These are phyloP conservation scores for Acrossocheilus wenchowensis DNA, from an alignment of 2,797 vertebrate species.

Conservation along the genomic window DNA sequence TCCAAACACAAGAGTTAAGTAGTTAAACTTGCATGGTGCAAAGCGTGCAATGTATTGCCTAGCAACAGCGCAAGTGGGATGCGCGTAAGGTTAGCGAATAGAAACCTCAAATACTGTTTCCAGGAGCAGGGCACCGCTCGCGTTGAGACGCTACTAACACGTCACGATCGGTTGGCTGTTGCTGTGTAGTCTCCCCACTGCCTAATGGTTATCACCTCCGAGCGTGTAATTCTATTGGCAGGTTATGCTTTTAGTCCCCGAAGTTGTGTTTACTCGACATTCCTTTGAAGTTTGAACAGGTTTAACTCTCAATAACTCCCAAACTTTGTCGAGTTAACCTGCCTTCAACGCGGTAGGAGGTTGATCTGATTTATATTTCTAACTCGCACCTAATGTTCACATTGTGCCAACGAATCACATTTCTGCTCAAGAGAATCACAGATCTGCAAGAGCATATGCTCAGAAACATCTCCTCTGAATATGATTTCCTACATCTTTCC, in stretches of 20 bases:
- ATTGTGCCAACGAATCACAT: conserved; percentile 23
- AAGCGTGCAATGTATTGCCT: conserved; percentile 78
- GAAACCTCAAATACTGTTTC: conserved; percentile 84
- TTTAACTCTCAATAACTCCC: conserved; percentile 21
- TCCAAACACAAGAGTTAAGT: conserved; percentile 47
- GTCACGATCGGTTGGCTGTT: conserved; percentile 85
- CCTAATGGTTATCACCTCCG: conserved; percentile 63
- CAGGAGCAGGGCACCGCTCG: conserved; percentile 83
- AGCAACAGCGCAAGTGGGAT: conserved; percentile 83
- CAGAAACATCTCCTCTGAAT: background rate
- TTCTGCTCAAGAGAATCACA: conserved; percentile 28
- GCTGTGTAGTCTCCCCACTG: conserved; percentile 81
- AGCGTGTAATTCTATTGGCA: conserved; percentile 60
- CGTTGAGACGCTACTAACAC: conserved; percentile 78
- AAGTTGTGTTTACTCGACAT: conserved; percentile 56
- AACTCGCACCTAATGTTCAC: conserved; percentile 26
- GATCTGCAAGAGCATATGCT: background rate
- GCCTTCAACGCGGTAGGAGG: conserved; percentile 31
- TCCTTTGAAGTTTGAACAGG: conserved; percentile 44
- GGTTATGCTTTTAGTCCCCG: conserved; percentile 56
- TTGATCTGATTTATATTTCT: conserved; percentile 37
- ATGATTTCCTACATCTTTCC: conserved; percentile 24
- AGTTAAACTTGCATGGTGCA: conserved; percentile 66
- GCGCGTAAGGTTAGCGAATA: conserved; percentile 79
- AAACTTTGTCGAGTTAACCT: conserved; percentile 34